Evolutionary conservation across 1,140 invertebrate genomes (phyloP), one percentile per base, ranked within the genome.

Genomic region (Prorops nasuta): DNA sequence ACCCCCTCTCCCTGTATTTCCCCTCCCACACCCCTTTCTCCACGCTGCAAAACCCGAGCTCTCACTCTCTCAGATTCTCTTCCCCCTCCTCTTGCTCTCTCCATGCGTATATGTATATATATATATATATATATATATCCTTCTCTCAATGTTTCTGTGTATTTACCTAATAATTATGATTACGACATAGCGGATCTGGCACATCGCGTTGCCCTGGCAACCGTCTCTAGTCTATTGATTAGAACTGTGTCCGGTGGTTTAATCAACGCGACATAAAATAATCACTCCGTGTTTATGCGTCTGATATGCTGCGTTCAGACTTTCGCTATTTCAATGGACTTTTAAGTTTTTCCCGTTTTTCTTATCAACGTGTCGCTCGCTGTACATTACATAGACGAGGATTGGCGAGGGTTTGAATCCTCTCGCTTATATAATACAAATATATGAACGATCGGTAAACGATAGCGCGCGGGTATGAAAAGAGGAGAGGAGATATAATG

Each of bases 121-220:
- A n/a, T n/a, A n/a, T n/a, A n/a, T n/a, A n/a, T n/a, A n/a, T n/a
- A n/a, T n/a, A n/a, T n/a, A n/a, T n/a, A n/a, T n/a, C n/a, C n/a
- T n/a, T n/a, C n/a, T n/a, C n/a, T n/a, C n/a, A n/a, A n/a, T n/a
- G n/a, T n/a, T n/a, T n/a, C 38, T 58, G 21, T 50, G 57, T 63
- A 60, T 60, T 58, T 63, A 65, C 50, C 52, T 63, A 56, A 64
- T 66, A 57, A 62, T 58, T 58, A 65, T 63, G 56, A 66, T 64
- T 60, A 66, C 52, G 43, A 56, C 50, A 59, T 59, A 45, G 50
- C 53, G 51, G 47, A 49, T 53, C 43, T 49, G 47, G 17, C 18
- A 20, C 12, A 17, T 17, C 21, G 44, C 44, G 49, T 55, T 21
- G 35, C 43, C 49, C 39, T 57, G 48, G 60, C 60, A 56, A 56